Conservation (phyloP, 2,888 invertebrate species). For the Onthophagus sagittarius region DNA sequence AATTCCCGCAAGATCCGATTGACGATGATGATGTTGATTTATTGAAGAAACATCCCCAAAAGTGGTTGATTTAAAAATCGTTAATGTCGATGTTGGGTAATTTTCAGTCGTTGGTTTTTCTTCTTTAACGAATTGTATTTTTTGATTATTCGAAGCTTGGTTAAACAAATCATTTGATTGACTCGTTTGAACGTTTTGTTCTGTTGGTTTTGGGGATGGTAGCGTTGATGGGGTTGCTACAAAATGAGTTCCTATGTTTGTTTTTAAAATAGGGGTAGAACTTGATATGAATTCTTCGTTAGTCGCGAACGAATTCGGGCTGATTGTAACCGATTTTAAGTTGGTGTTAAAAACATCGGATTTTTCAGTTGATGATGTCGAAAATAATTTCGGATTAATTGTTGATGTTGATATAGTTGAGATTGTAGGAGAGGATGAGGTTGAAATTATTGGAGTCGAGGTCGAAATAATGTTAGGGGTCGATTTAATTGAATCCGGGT, state of each 20-base stretch:
- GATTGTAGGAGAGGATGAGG: constrained; percentile 7
- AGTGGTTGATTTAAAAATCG: constrained; percentile 28
- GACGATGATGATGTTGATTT: neutral
- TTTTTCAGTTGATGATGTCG: constrained; percentile 3
- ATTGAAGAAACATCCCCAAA: constrained; percentile 13
- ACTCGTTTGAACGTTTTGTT: neutral
- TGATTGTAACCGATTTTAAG: constrained; percentile 35
- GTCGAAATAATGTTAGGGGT: constrained; percentile 23
- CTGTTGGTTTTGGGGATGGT: constrained; percentile 1
- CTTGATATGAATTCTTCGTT: neutral
- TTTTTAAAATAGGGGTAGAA: constrained; percentile 9
- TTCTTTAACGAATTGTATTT: constrained; percentile 34
- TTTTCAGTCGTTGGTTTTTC: constrained; percentile 30
- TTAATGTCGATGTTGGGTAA: constrained; percentile 24
- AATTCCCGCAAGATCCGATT: constrained; percentile 59
- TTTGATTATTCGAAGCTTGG: constrained; percentile 38
- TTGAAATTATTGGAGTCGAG: constrained; percentile 27
- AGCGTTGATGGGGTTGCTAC: constrained; percentile 21
- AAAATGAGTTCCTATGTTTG: constrained; percentile 26
- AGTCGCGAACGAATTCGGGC: constrained; percentile 42
- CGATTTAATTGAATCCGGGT: constrained; percentile 3
- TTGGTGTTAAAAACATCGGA: constrained; percentile 19
- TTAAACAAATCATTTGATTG: constrained; percentile 36
- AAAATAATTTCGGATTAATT: neutral
- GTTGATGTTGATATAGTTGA: constrained; percentile 14